phyloP scores from a whole-genome alignment of 2,797 vertebrate genomes.

The Smutsia gigantea region DNA sequence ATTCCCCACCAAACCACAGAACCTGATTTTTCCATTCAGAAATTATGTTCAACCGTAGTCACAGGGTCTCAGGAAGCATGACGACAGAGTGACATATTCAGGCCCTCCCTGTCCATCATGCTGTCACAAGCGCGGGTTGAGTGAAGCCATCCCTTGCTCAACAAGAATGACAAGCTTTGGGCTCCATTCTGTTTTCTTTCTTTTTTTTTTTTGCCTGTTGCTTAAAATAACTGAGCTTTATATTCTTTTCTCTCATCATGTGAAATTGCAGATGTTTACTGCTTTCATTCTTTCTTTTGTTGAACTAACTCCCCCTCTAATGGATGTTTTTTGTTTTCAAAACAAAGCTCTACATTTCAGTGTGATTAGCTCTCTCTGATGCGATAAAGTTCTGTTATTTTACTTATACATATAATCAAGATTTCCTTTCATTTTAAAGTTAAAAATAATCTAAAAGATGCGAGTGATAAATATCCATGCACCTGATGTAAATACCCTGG shows the following conservation, averaged over 20 bases:
- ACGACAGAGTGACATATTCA: background rate
- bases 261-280: conserved; percentile 54
- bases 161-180: background rate
- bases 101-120: background rate
- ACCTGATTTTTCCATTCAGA: background rate
- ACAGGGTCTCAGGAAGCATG: background rate
- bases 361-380: conserved; percentile 53
- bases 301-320: conserved; percentile 34
- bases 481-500: background rate
- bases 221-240: conserved; percentile 56
- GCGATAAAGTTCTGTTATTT: conserved; percentile 56
- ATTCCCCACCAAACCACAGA: background rate
- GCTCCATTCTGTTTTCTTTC: background rate
- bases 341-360: conserved; percentile 48
- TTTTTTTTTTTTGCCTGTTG: background rate
- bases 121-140: background rate
- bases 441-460: conserved; percentile 65
- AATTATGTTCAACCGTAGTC: background rate
- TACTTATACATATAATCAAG: conserved; percentile 49
- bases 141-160: background rate
- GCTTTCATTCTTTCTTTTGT: conserved; percentile 55
- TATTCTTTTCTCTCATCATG: background rate
- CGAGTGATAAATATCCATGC: conserved; percentile 4
- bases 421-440: conserved; percentile 56
- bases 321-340: conserved; percentile 67